phyloP scores from a whole-genome alignment of 2,888 invertebrate genomes.

The Cephonodes hylas region DNA sequence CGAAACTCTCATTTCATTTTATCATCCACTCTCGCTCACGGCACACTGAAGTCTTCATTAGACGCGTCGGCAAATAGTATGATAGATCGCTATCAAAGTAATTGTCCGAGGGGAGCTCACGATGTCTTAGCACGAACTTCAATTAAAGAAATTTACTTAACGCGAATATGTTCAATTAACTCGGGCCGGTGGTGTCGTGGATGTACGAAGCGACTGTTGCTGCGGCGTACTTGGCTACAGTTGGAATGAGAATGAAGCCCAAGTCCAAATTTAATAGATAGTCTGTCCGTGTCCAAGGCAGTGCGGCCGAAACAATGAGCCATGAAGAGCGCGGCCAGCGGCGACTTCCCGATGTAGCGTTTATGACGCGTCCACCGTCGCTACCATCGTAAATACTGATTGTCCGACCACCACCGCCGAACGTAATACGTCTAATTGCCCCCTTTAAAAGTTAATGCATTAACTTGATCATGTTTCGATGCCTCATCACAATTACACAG shows the following conservation, averaged over 20 bases:
- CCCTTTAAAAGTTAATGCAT: slow-evolving; percentile 72
- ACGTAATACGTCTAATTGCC: slow-evolving; percentile 72
- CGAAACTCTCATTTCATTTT: slow-evolving; percentile 8
- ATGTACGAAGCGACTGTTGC: slow-evolving; percentile 18
- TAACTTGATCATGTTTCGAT: slow-evolving; percentile 67
- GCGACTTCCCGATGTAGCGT: slow-evolving; percentile 63
- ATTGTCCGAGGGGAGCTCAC: slow-evolving; percentile 68
- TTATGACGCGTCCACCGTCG: slow-evolving; percentile 60
- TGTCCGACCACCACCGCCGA: slow-evolving; percentile 57
- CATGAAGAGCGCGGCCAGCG: slow-evolving; percentile 54
- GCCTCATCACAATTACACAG: slow-evolving; percentile 49
- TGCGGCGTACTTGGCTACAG: slow-evolving; percentile 42
- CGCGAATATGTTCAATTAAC: slow-evolving; percentile 47
- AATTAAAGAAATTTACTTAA: slow-evolving; percentile 66
- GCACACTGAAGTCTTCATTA: slow-evolving; percentile 51
- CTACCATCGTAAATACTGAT: slow-evolving; percentile 71
- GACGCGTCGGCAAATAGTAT: slow-evolving; percentile 55
- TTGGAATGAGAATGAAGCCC: slow-evolving; percentile 59
- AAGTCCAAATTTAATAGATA: slow-evolving; percentile 59
- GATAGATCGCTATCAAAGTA: slow-evolving; percentile 68
- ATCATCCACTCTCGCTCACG: slow-evolving; percentile 35
- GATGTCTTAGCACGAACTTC: slow-evolving; percentile 60
- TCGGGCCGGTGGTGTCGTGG: slow-evolving; percentile 21
- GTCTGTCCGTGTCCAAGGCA: slow-evolving; percentile 68
- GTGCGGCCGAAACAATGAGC: slow-evolving; percentile 68